Conservation (phyloP, 1,140 invertebrate species). For the Drosophila carrolli region DNA sequence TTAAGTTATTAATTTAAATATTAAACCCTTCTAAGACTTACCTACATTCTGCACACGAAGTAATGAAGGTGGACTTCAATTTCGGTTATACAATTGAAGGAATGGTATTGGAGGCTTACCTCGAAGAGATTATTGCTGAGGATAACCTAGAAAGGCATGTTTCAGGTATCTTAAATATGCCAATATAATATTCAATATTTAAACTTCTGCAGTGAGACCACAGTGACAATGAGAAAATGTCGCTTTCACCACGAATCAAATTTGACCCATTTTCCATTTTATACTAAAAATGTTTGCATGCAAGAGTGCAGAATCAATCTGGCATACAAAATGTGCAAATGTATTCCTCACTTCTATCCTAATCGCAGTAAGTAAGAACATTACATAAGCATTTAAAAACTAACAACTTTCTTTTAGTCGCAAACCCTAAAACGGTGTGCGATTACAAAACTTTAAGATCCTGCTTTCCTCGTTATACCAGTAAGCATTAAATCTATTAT, state of each 20-base stretch:
- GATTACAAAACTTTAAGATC: constrained; percentile 58
- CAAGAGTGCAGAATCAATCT: constrained; percentile 88
- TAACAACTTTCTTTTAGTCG: constrained; percentile 31
- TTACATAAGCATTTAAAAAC: neutral
- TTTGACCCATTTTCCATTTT: constrained; percentile 87
- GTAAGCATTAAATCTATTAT: constrained; percentile 24
- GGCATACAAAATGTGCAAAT: constrained; percentile 86
- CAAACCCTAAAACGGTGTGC: constrained; percentile 66
- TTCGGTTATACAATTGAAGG: constrained; percentile 68
- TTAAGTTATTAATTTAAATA: neutral
- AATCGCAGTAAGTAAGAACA: constrained; percentile 63
- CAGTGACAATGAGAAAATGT: constrained; percentile 80
- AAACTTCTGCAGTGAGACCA: constrained; percentile 44
- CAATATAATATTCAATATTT: neutral
- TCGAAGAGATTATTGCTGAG: constrained; percentile 67
- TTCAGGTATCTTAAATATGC: neutral
- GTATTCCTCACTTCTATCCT: constrained; percentile 87
- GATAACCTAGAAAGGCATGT: constrained; percentile 57
- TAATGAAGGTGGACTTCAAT: constrained; percentile 86
- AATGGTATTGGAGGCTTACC: constrained; percentile 53
- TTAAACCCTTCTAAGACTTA: constrained; percentile 75
- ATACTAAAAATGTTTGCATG: constrained; percentile 88
- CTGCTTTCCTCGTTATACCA: constrained; percentile 61
- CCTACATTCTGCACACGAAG: constrained; percentile 86
- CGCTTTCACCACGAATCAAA: constrained; percentile 87